Evolutionary conservation across 2,113 vertebrate species (phyloP).

Genomic region (Labrus mixtus): DNA sequence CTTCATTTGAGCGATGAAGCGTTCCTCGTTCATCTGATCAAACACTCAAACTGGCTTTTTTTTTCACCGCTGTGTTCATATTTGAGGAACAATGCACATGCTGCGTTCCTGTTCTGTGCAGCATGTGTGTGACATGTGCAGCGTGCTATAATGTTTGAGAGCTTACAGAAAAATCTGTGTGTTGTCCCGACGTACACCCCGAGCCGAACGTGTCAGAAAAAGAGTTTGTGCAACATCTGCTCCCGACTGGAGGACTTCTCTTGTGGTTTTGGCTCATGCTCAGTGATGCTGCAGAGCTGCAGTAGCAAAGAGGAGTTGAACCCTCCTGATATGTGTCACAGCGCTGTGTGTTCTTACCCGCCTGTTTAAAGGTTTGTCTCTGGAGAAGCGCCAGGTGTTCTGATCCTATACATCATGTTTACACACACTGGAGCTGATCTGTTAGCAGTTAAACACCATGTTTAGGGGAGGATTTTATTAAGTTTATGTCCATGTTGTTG

Average conservation of each 20-base stretch:
- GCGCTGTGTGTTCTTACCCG: not conserved
- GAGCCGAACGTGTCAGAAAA: conserved; percentile 16
- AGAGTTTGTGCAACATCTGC: conserved; percentile 31
- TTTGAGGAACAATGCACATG: conserved; percentile 40
- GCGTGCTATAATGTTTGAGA: conserved; percentile 45
- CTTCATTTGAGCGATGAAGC: conserved; percentile 24
- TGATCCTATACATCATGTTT: not conserved
- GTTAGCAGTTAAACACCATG: not conserved
- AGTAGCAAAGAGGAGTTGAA: not conserved
- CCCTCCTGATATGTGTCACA: not conserved
- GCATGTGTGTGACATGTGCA: conserved; percentile 61
- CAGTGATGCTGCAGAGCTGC: not conserved
- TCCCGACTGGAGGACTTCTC: not conserved
- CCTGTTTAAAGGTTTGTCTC: not conserved
- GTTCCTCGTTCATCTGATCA: conserved; percentile 50
- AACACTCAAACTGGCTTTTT: conserved; percentile 29
- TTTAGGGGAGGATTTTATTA: not conserved
- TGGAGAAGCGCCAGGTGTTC: not conserved
- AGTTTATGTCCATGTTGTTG: not conserved
- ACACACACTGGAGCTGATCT: not conserved
- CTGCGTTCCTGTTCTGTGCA: conserved; percentile 15
- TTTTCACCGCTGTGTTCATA: conserved; percentile 26
- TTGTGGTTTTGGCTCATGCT: not conserved
- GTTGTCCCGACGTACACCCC: conserved; percentile 46
- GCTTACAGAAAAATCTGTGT: conserved; percentile 29